Base-by-base conservation (phyloP, 2,797 vertebrate species). In the Cuculus canorus region DNA sequence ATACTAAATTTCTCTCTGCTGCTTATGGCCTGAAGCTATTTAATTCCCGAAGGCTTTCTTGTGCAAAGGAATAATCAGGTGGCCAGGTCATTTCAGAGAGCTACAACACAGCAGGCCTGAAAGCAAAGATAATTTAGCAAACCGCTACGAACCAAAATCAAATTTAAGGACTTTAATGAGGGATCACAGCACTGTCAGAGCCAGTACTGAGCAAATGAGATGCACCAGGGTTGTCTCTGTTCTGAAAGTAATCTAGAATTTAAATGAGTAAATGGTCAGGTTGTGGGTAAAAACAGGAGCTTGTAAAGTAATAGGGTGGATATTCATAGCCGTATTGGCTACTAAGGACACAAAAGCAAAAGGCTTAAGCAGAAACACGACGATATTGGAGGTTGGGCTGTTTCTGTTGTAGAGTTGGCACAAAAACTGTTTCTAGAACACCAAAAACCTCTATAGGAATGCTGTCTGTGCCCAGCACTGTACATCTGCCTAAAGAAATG, bases 401-500 rank as follows among this genome's bases (percentile, higher is more conserved):
- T 12, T 52, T 13, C 43, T 39, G 32, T 19, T 39, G 43, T 17
- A 16, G 23, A n/a, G 66, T 47, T 57, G 43, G 22, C 52, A 65
- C n/a, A 59, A 30, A 35, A 50, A 3, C 17, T 3, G 4, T 7
- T 53, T 24, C 33, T 7, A 43, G 80, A 50, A 41, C 22, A 28
- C 75, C 91, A 87, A 17, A 47, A 28, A 41, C 14, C 41, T 95
- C 70, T 86, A 91, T 82, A 24, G 59, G 91, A 88, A 78, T 35
- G 15, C 15, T 56, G 22, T 72, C 77, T 73, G 73, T 50, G 37
- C 63, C 53, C 82, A 68, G 65, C 57, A 85, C 80, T 12, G 24
- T 71, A 71, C 68, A 89, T 86, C 84, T 73, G 23, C 94, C 78
- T 50, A 92, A 85, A 82, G 93, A 95, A 11, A 23, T 7, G 12